phyloP scores from a whole-genome alignment of 1,140 invertebrate species.

The Drosophila takahashii region DNA sequence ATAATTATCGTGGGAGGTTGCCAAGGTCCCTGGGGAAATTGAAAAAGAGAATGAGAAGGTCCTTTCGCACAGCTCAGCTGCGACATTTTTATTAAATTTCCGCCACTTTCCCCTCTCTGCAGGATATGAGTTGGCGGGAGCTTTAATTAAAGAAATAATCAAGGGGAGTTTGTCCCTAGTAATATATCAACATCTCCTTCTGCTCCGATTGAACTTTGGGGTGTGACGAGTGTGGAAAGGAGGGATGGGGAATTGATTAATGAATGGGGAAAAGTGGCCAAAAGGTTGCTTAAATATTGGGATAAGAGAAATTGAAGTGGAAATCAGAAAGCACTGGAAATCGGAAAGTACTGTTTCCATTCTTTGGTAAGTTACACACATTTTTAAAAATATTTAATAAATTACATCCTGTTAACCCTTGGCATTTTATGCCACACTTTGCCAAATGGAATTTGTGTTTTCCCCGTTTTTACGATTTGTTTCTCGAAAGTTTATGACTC shows the following conservation, averaged over 20 bases:
- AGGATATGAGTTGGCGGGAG: constrained; percentile 14
- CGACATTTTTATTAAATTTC: constrained; percentile 72
- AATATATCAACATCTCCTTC: constrained; percentile 48
- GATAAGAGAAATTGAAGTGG: neutral
- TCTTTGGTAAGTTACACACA: too few species aligned
- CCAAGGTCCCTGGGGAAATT: constrained; percentile 30
- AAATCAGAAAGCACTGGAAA: neutral
- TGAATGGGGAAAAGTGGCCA: constrained; percentile 8
- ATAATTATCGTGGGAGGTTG: constrained; percentile 60
- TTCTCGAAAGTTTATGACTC: constrained; percentile 33
- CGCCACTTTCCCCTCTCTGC: constrained; percentile 5
- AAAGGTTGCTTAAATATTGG: constrained; percentile 28
- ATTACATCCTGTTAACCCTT: neutral
- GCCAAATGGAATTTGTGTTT: constrained; percentile 18
- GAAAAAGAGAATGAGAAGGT: constrained; percentile 12
- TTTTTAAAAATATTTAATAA: neutral
- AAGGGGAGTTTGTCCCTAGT: constrained; percentile 7
- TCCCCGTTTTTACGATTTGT: constrained; percentile 30
- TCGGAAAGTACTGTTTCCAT: neutral
- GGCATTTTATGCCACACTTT: too few species aligned
- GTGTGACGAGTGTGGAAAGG: neutral
- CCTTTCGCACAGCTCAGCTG: constrained; percentile 44
- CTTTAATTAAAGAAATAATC: constrained; percentile 64
- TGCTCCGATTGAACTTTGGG: constrained; percentile 11
- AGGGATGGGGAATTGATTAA: constrained; percentile 30